Base-by-base conservation (phyloP, 2,888 invertebrate species). In the Aphidoletes aphidimyza region DNA sequence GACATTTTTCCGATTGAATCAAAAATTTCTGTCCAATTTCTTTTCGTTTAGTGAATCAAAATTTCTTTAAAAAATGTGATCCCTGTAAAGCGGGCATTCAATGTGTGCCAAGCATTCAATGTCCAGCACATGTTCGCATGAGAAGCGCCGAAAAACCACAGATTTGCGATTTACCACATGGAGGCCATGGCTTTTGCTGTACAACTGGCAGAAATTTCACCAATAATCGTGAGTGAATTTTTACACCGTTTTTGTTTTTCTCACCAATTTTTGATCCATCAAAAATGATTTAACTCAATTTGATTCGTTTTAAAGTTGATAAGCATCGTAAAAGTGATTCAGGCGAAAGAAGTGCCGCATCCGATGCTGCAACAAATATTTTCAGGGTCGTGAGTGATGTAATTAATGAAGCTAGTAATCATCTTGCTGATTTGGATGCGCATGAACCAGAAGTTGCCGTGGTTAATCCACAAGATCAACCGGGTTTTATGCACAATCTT, bases 91-190 rank as follows among this genome's bases (percentile, higher is more conserved):
- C 90, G 0, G 88, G 89, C 14, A 91, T 92, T 0, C 87, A 87
- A 81, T 94, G 94, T 87, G 93, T 94, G 5, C 92, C 93, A 0
- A 91, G 91, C 86, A 91, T 94, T 34, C 93, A 93, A 87, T 94
- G 94, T 88, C 94, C 94, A 0, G 93, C 93, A 0, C 93, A 93
- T 87, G 88, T 93, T 5, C 89, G 90, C 2, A 87, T 89, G 88
- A 86, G 87, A 69, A 86, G 86, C 0, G 86, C 88, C 78, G 88
- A 89, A 47, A 89, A 88, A 85, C 90, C 91, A 0, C 91, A 91
- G 19, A 87, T 89, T 34, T 94, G 94, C 86, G 92, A 92, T 84
- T 88, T 93, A 19, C 86, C 88, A 0, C 88, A 88, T 0, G 91
- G 91, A 0, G 87, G 90, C 3, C 88, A 88, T 85, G 94, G 94